Evolutionary conservation across 2,797 vertebrate genomes (phyloP).

Genomic region (Octomys mimax): DNA sequence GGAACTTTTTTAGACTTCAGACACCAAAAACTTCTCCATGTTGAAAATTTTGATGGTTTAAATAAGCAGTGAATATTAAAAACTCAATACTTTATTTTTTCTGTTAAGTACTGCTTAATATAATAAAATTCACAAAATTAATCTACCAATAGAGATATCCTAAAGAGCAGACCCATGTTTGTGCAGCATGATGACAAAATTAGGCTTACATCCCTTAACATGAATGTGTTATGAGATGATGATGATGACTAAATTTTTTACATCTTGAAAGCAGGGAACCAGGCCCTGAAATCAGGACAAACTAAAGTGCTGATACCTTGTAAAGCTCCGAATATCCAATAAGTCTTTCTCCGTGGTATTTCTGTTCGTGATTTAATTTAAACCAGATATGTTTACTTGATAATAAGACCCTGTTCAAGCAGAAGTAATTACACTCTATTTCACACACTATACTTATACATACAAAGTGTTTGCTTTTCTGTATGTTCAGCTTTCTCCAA

Average conservation of each 20-base stretch:
- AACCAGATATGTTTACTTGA: not conserved
- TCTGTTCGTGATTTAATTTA: not conserved
- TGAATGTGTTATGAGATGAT: not conserved
- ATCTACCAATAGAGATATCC: not conserved
- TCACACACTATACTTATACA: not conserved
- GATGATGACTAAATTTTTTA: not conserved
- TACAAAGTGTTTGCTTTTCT: not conserved
- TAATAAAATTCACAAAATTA: not conserved
- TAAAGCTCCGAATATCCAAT: not conserved
- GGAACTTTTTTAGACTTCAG: not conserved
- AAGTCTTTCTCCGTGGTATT: not conserved
- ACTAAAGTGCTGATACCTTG: not conserved
- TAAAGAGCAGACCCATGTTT: not conserved
- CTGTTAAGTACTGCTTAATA: not conserved
- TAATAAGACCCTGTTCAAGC: not conserved
- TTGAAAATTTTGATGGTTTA: not conserved
- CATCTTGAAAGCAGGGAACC: not conserved
- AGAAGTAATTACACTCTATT: not conserved
- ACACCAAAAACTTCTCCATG: not conserved
- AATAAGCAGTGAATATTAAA: not conserved
- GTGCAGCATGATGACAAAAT: not conserved
- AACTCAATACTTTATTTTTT: not conserved
- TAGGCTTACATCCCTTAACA: not conserved
- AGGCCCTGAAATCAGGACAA: not conserved
- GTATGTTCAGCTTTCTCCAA: not conserved